A percentile compares a stretch with the other conserved stretches of the same genome.
Conservation (phyloP, 2,113 vertebrate species). For the Otocyon megalotis region DNA sequence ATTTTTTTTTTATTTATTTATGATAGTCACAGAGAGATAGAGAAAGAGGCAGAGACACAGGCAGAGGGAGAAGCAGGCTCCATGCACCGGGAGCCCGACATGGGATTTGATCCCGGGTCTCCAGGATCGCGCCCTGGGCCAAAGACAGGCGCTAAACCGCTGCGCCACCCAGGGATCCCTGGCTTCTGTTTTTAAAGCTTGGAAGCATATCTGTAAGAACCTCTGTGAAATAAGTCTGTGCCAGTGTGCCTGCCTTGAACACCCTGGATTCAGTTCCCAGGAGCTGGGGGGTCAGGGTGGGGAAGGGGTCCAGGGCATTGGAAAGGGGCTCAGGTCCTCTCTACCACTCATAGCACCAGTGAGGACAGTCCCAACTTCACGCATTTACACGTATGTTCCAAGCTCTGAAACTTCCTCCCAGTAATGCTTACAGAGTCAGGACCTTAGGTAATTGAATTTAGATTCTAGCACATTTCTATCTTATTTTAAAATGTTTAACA, state of each 20-base stretch:
- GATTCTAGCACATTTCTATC: conserved; percentile 21
- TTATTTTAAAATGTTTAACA: background rate
- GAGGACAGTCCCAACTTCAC: background rate
- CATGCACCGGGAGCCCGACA: too few relatives aligned
- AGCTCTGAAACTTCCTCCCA: background rate
- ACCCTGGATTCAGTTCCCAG: background rate
- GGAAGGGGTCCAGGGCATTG: background rate
- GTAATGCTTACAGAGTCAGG: background rate
- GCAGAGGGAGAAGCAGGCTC: too few relatives aligned
- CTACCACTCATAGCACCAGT: background rate
- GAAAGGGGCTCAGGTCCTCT: background rate
- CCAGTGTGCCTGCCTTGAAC: background rate
- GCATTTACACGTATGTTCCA: background rate
- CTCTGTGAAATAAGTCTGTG: background rate
- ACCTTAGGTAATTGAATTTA: conserved; percentile 10
- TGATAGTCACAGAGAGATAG: too few relatives aligned
- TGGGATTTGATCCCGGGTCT: too few relatives aligned
- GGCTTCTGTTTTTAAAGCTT: conserved; percentile 54
- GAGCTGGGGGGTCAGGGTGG: background rate
- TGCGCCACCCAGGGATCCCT: too few relatives aligned
- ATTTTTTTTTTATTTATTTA: too few relatives aligned
- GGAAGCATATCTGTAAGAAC: background rate
- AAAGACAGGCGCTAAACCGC: too few relatives aligned
- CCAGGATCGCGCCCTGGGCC: too few relatives aligned
- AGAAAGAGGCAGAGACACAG: too few relatives aligned